Evolutionary conservation across 1,140 invertebrate genomes (phyloP).

Genomic region (Anastrepha ludens): DNA sequence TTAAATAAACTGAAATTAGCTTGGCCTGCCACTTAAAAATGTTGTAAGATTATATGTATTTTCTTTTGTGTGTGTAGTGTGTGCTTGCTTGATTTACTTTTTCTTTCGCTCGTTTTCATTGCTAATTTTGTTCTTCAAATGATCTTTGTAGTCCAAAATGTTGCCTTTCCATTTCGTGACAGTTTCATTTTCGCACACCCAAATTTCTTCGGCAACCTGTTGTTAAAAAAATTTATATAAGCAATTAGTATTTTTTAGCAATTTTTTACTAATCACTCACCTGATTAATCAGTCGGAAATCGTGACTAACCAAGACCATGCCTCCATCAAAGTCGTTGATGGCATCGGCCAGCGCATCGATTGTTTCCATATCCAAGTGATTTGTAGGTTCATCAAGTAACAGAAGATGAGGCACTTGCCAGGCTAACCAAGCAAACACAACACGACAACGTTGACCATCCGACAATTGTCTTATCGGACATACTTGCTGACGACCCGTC

Average conservation of each 20-base stretch:
- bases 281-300: conserved; percentile 98
- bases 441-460: conserved; percentile 99
- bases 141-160: conserved; percentile 97
- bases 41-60: conserved; percentile 26
- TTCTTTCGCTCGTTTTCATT: conserved; percentile 71
- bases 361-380: conserved; percentile 99
- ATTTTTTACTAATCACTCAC: conserved; percentile 75
- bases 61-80: conserved; percentile 5
- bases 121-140: conserved; percentile 81
- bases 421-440: conserved; percentile 97
- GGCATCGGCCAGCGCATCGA: conserved; percentile 97
- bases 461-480: conserved; percentile 97
- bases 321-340: conserved; percentile 99
- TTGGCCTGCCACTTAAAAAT: conserved; percentile 25
- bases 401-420: conserved; percentile 95
- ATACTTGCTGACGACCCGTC: conserved; percentile 97
- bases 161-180: conserved; percentile 98
- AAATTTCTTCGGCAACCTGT: conserved; percentile 98
- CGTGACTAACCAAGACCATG: conserved; percentile 97
- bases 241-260: not conserved
- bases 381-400: conserved; percentile 99
- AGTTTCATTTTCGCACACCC: conserved; percentile 97
- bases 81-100: conserved; percentile 56
- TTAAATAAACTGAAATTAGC: conserved; percentile 38
- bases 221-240: conserved; percentile 41